These are phyloP conservation scores for Xenops minutus DNA, from an alignment of 2,797 vertebrate genomes.

Conservation along the genomic window DNA sequence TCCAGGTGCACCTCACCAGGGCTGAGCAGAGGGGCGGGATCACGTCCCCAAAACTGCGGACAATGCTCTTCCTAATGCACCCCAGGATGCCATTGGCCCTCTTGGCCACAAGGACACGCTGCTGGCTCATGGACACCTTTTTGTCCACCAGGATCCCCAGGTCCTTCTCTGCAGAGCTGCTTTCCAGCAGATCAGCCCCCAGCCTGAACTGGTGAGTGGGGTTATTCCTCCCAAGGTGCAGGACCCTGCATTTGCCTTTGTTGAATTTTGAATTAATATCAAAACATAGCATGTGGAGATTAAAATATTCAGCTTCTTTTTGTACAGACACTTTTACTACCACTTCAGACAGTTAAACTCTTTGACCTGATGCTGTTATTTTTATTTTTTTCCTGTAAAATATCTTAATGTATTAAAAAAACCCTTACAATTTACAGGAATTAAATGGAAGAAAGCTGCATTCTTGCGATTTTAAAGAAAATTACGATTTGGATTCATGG, in stretches of 20 bases:
- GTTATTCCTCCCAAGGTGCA: background rate
- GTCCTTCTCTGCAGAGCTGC: background rate
- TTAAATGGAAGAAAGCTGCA: background rate
- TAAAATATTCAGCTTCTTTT: background rate
- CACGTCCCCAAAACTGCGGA: fast-evolving
- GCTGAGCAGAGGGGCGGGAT: background rate
- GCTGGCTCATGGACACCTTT: background rate
- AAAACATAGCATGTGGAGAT: background rate
- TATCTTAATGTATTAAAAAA: background rate
- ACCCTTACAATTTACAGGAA: background rate
- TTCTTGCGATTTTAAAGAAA: background rate
- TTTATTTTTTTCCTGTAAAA: background rate
- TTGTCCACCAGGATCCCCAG: background rate
- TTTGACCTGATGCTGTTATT: background rate
- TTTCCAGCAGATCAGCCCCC: background rate
- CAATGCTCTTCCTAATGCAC: background rate
- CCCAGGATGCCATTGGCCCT: background rate
- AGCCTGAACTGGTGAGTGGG: fast-evolving
- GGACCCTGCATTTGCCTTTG: background rate
- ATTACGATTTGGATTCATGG: background rate
- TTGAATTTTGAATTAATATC: background rate
- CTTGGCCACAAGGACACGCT: background rate
- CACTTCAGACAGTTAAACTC: background rate
- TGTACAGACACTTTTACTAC: background rate
- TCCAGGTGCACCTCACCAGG: background rate